Base-by-base conservation (phyloP, 2,113 vertebrate species). In the Corvus hawaiiensis region DNA sequence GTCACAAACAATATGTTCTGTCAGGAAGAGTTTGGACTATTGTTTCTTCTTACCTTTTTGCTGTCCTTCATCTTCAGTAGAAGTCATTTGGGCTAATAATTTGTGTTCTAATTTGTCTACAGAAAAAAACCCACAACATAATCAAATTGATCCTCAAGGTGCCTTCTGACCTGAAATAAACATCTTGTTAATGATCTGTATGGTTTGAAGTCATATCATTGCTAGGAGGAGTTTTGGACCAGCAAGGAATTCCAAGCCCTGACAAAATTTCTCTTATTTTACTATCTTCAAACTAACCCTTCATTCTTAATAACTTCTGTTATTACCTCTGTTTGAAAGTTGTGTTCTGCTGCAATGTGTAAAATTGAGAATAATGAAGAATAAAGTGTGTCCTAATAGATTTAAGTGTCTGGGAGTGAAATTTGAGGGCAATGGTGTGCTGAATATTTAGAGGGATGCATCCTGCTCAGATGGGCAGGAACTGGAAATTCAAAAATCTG, bases 141-240 rank as follows among this genome's bases (percentile, higher is more conserved):
- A 87, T 85, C 49, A 82, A 94, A 62, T 39, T 77, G 41, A 81
- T 90, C 82, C 83, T 92, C 83, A 89, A 49, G 74, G 69, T 92
- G 68, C 64, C 80, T 96, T 94, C 86, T 92, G 44, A 71, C 68
- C 69, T 78, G 56, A 92, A 91, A 89, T 78, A 95, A 92, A 35
- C 35, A 61, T 74, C 73, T 84, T 89, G 37, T 75, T 94, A 90
- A 77, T 89, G 90, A 92, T 75, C 52, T 5, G 3, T 48, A n/a
- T 75, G 48, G 24, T 84, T 77, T 91, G 48, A 90, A 93, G 32
- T 68, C 12, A 14, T 84, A 17, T 56, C 84, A 39, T 75, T 75
- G 30, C 56, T 92, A 43, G 27, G 71, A 83, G 48, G 30, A 77
- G 44, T 81, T 94, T 90, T 59, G 69, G 44, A 92, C 35, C 56